Base-by-base conservation (phyloP, 2,888 invertebrate species). In the Lysandra bellargus region DNA sequence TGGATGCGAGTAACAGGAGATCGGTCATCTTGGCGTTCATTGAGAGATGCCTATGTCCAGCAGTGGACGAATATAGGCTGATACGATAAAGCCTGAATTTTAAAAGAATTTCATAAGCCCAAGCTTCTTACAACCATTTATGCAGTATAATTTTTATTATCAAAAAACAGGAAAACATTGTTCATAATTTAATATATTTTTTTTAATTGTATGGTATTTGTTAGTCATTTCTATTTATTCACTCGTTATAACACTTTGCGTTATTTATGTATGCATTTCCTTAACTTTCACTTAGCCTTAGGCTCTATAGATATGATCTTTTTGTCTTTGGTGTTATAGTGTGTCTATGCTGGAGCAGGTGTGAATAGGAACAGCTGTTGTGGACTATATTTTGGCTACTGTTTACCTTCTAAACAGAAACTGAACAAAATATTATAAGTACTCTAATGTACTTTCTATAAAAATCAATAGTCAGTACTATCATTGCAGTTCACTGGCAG, bases 251-350 rank as follows among this genome's bases (percentile, higher is more conserved):
- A 57, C 57, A 57, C 57, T 17, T 23, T 64, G 9, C n/a, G 9
- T 12, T 23, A 61, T 64, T 23, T 64, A 30, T 23, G 2, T 64
- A 57, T 3, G 23, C 9, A 30, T 69, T 69, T 69, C 6, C 14
- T 33, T 33, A 69, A 12, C 69, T 69, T 69, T 69, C 69, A 69
- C 69, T 69, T 6, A 17, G 69, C 14, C 69, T 69, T 37, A 69
- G 33, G 69, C 33, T 33, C 33, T 12, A 17, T 37, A 33, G 69
- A 69, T 69, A 33, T 12, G 12, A 69, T 37, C 69, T 69, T 17
- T 69, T 17, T 14, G 33, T 14, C 14, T 69, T 69, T 12, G 14
- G 4, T 69, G 30, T 69, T 69, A 33, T 33, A 69, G 33, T 37
- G 69, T 23, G 17, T 69, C 33, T 12, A 69, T 69, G 69, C 33